Evolutionary conservation across 2,113 vertebrate species (phyloP).

Genomic region (Ictalurus furcatus): DNA sequence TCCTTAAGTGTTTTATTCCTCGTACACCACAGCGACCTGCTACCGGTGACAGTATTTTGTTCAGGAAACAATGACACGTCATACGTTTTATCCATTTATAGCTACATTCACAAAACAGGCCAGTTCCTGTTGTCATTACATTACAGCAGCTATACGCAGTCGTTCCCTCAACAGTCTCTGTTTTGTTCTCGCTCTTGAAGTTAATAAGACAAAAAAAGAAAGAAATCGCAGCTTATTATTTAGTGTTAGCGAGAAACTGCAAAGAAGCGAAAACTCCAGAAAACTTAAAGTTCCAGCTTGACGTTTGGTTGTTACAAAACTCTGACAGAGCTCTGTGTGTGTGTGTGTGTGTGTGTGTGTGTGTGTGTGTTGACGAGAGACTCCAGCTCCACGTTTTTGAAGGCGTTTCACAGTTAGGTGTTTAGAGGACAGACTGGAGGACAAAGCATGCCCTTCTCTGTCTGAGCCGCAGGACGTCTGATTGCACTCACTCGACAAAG

Average conservation of each 20-base stretch:
- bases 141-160: neutral
- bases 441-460: slow-evolving; percentile 71
- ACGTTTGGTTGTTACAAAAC: neutral
- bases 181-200: neutral
- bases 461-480: slow-evolving; percentile 70
- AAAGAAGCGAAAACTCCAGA: neutral
- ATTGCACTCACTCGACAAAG: slow-evolving; percentile 70
- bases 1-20: neutral
- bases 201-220: neutral
- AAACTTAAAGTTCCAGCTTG: neutral
- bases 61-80: too few relatives aligned
- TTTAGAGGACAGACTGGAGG: slow-evolving; percentile 65
- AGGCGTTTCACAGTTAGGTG: slow-evolving; percentile 75
- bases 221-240: neutral
- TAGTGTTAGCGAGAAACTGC: too few relatives aligned
- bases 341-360: slow-evolving; percentile 23
- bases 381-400: slow-evolving; percentile 35
- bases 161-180: neutral
- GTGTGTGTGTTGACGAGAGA: slow-evolving; percentile 5
- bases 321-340: neutral
- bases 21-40: too few relatives aligned
- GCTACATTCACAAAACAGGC: neutral
- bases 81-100: neutral
- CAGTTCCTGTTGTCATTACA: neutral
- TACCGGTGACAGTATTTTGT: too few relatives aligned